Base-by-base conservation (phyloP, 2,888 invertebrate genomes). In the Ornithoptera priamus region DNA sequence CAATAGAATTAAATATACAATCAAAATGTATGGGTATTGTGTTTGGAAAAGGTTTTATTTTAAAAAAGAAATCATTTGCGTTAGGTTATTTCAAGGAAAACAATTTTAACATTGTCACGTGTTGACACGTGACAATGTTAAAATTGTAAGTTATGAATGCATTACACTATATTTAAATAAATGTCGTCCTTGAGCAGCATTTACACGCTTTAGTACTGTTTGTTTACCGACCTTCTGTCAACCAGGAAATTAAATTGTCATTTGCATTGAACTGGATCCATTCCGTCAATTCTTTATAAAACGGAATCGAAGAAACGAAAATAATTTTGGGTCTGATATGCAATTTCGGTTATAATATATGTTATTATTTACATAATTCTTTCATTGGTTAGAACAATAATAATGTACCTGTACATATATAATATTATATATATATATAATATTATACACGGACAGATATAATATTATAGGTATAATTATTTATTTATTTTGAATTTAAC, bases 191-290 rank as follows among this genome's bases (percentile, higher is more conserved):
- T 60, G 66, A 58, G 62, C 56, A 53, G 57, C 42, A 57, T 62
- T 62, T 62, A 68, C 59, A 30, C 63, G 30, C 59, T 62, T 58
- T 58, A 68, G 62, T 36, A 46, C 63, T 57, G 46, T 68, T 46
- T 63, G 36, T 63, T 68, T 63, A 68, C 50, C 63, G 63, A 58
- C 63, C 68, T 36, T 63, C 68, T 68, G 62, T 62, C 46, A 50
- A 59, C 63, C 63, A 68, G 68, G 68, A 68, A 68, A 62, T 68
- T 58, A 63, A 46, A 68, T 46, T 63, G 59, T 46, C 58, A 68
- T 63, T 68, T 68, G 59, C 63, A 63, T 63, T 62, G 63, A 46
- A 59, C 64, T 57, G 46, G n/a, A 65, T 59, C 62, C 62, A 24
- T 58, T 58, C 57, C 57, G 24, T 50, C 67, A 30, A 42, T 58